Percentiles rank a stretch among this genome's conserved stretches.
Evolutionary conservation across 2,797 vertebrate genomes (phyloP).

Genomic region (Phataginus tetradactyla): DNA sequence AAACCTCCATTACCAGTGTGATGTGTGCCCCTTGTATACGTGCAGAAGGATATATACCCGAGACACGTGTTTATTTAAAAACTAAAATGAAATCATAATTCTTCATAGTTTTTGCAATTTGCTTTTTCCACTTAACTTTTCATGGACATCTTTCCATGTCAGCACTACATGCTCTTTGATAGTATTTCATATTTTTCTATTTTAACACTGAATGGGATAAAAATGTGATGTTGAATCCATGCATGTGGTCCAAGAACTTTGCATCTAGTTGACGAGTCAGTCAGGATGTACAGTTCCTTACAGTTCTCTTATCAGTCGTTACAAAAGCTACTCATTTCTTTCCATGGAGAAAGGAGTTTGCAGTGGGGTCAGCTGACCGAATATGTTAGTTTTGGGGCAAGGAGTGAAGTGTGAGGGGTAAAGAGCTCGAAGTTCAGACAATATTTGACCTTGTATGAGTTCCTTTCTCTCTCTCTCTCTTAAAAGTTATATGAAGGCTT

Average conservation of each 20-base stretch:
- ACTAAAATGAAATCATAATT: background rate
- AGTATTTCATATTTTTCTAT: background rate
- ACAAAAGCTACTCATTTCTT: background rate
- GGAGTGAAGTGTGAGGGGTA: background rate
- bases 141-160: background rate
- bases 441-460: background rate
- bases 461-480: background rate
- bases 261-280: background rate
- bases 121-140: background rate
- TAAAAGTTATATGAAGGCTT: background rate
- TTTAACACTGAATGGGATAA: background rate
- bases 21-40: background rate
- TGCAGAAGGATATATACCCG: background rate
- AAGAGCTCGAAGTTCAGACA: background rate
- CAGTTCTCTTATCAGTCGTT: constrained; percentile 33
- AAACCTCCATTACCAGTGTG: background rate
- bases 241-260: background rate
- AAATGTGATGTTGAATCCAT: background rate
- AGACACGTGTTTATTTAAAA: background rate
- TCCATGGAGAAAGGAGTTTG: background rate
- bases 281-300: background rate
- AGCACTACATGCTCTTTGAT: background rate
- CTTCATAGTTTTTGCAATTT: background rate
- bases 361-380: background rate
- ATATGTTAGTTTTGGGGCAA: background rate